Base-by-base conservation (phyloP, 2,113 vertebrate genomes). In the Poeciliopsis occidentalis region DNA sequence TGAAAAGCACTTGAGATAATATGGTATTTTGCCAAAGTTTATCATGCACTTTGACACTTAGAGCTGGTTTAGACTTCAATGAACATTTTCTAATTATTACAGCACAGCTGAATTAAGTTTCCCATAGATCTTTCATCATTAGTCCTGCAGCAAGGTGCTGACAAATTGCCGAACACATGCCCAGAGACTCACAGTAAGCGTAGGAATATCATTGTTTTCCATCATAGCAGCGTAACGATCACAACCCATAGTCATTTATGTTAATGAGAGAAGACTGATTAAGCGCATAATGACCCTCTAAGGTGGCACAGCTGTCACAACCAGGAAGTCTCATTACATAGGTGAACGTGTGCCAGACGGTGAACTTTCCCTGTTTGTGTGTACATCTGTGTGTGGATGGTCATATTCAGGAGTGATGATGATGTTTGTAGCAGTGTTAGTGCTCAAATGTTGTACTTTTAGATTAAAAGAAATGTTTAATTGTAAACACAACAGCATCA, bases 211-310 rank as follows among this genome's bases (percentile, higher is more conserved):
- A 92, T 94, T 94, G 92, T 94, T 93, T 92, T 94, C 90, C 80
- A 90, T 93, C 87, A 91, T 85, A 75, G 87, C 91, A 82, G 90
- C 86, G 86, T 83, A 93, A 89, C 82, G 87, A 96, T 96, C 96
- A 96, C 95, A 96, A 95, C 94, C 95, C 95, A 95, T 95, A 96
- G 97, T 98, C 97, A 97, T 98, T 97, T 98, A 97, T 98, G 97
- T 95, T 98, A 98, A 99, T 97, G 95, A 97, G 97, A 95, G 96
- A 96, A 96, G 96, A 96, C 95, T 97, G 97, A 99, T 99, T 99
- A 97, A 94, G 95, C 96, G 92, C 94, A 96, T 96, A 97, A 97
- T 95, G 96, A 97, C 96, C 96, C 96, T 96, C 96, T 95, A 95
- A 96, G 96, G 96, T 96, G 94, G 94, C 96, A 95, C 97, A 99